Evolutionary conservation across 37 sponge, comb jelly and placozoan species (phyloP).

Genomic region (Chondrilla cf. caribensis): DNA sequence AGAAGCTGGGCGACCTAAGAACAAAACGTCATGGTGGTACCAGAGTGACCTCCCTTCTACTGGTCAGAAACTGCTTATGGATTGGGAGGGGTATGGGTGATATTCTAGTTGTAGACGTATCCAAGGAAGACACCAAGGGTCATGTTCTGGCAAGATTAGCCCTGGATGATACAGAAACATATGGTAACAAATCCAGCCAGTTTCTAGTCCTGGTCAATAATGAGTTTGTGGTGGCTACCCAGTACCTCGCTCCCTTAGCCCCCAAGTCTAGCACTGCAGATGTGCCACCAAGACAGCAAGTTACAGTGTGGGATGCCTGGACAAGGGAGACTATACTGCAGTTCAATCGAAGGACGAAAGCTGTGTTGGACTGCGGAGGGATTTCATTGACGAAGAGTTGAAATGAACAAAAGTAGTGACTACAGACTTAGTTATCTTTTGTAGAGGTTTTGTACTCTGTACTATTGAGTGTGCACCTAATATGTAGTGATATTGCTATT

Average conservation of each 20-base stretch:
- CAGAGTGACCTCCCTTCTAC: slow-evolving; percentile 71
- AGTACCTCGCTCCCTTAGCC: slow-evolving; percentile 72
- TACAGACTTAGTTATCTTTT: too few species aligned
- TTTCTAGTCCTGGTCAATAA: slow-evolving; percentile 51
- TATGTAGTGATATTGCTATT: too few species aligned
- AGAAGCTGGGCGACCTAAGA: background rate
- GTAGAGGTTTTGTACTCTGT: too few species aligned
- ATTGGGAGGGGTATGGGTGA: slow-evolving; percentile 90
- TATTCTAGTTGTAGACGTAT: slow-evolving; percentile 65
- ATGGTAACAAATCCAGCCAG: slow-evolving; percentile 75
- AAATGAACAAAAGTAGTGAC: too few species aligned
- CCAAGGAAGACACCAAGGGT: slow-evolving; percentile 31
- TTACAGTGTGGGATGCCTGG: slow-evolving; percentile 80
- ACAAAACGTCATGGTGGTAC: slow-evolving; percentile 60
- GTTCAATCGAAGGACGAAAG: slow-evolving; percentile 13
- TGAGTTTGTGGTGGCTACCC: slow-evolving; percentile 73
- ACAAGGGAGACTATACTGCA: slow-evolving; percentile 38
- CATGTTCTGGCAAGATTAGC: slow-evolving; percentile 65
- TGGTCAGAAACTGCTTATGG: slow-evolving; percentile 82
- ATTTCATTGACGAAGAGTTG: background rate
- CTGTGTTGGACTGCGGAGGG: slow-evolving; percentile 5
- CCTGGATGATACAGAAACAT: slow-evolving; percentile 62
- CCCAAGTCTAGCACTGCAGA: background rate
- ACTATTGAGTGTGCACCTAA: too few species aligned
- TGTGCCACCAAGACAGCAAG: slow-evolving; percentile 38